Base-by-base conservation (phyloP, 2,888 invertebrate genomes). In the Aethes cnicana region DNA sequence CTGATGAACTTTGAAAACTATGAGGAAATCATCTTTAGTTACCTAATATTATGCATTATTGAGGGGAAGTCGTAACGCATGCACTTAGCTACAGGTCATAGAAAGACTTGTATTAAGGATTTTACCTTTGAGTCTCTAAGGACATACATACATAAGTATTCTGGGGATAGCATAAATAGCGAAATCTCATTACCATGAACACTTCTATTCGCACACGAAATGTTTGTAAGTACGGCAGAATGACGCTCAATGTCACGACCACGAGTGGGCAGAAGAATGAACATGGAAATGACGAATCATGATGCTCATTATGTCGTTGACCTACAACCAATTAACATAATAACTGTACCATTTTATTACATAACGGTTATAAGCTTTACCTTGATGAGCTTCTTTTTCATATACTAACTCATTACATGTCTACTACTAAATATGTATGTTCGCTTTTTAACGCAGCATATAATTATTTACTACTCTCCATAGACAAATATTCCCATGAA, bases 191-290 rank as follows among this genome's bases (percentile, higher is more conserved):
- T 58, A 53, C 41, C 49, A 47, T 53, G 21, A 18, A 36, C 47
- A 36, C 21, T n/a, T 14, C 42, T 37, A 42, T 47, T 28, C 30
- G 41, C 37, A 17, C 54, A 55, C 56, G 58, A 50, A 50, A 39
- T 47, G 26, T 33, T 14, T 53, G 42, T 41, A 37, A 11, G 35
- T 11, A 41, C 28, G 32, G 12, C 23, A 20, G 32, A 30, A 23
- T 17, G 21, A 21, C 33, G 21, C 32, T 47, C 56, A 56, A 54
- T 50, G 54, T 54, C 56, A 54, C 35, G 48, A 54, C 14, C 56
- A 46, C 17, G 44, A 23, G 49, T 33, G 43, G 50, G 50, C 50
- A 44, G 43, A 39, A 17, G 35, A 35, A 18, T 6, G 25, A 18
- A 26, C 50, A 26, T 39, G 52, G 37, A 36, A 20, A 35, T 50